phyloP scores from a whole-genome alignment of 2,113 vertebrate genomes.

The Smithornis capensis region DNA sequence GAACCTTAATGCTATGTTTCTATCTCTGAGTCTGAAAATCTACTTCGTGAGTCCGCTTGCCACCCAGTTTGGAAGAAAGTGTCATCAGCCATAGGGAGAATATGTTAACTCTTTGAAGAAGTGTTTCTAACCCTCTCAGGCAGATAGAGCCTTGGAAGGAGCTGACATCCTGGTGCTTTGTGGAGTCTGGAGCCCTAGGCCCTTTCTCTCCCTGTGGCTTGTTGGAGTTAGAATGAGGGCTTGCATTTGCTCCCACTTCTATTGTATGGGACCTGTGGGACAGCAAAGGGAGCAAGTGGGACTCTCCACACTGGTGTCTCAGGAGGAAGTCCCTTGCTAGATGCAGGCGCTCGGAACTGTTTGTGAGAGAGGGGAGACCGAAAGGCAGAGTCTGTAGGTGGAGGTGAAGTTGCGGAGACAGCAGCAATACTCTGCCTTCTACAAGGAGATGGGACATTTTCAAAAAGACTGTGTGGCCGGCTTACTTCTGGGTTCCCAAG shows the following conservation, averaged over 20 bases:
- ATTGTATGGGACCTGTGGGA: background rate
- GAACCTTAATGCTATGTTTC: background rate
- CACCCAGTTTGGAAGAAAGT: rapidly evolving
- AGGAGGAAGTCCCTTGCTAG: background rate
- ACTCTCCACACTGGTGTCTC: rapidly evolving
- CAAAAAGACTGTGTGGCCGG: background rate
- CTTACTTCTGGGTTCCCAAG: background rate
- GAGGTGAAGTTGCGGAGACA: background rate
- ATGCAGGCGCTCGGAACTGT: background rate
- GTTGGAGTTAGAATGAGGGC: background rate
- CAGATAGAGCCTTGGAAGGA: background rate
- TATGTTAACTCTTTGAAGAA: background rate
- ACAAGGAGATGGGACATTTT: background rate
- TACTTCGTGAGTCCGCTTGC: background rate
- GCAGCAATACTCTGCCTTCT: background rate
- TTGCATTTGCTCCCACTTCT: background rate
- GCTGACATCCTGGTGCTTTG: background rate
- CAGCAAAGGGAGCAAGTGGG: rapidly evolving
- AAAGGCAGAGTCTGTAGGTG: background rate
- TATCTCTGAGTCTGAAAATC: background rate
- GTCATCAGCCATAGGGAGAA: background rate
- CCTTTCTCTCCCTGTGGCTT: background rate
- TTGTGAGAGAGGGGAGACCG: background rate
- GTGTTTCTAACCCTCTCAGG: background rate
- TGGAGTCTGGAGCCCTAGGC: background rate